Conservation (phyloP, 2,797 vertebrate genomes). For the Gila robusta region DNA sequence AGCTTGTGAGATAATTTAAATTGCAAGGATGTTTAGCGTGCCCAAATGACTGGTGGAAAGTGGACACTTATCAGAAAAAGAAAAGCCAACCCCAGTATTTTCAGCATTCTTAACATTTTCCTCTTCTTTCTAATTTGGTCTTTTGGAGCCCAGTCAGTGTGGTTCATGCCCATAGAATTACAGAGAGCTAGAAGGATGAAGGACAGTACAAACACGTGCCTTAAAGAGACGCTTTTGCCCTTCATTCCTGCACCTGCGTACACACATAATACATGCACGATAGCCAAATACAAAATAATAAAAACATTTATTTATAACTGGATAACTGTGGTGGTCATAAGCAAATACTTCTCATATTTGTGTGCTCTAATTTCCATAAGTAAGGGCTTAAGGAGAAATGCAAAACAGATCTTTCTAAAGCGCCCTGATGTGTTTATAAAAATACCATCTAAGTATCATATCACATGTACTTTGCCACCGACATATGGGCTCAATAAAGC, state of each 20-base stretch:
- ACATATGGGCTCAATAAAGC: slow-evolving; percentile 55
- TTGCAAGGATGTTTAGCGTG: slow-evolving; percentile 65
- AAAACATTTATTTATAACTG: slow-evolving; percentile 7
- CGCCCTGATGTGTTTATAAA: slow-evolving; percentile 42
- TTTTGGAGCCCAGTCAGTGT: slow-evolving; percentile 70
- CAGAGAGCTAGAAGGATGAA: slow-evolving; percentile 68
- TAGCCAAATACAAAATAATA: slow-evolving; percentile 35
- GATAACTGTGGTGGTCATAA: slow-evolving; percentile 43
- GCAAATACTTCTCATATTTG: slow-evolving; percentile 37
- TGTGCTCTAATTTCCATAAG: slow-evolving; percentile 13
- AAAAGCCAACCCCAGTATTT: slow-evolving; percentile 72
- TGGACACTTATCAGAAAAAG: slow-evolving; percentile 74
- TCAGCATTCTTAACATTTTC: slow-evolving; percentile 77
- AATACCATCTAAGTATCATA: slow-evolving; percentile 44
- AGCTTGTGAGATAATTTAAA: slow-evolving; percentile 58
- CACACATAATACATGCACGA: slow-evolving; percentile 19
- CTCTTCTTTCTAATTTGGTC: slow-evolving; percentile 68
- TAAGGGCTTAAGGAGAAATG: slow-evolving; percentile 30
- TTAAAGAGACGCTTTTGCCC: slow-evolving; percentile 48
- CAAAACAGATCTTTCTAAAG: slow-evolving; percentile 26
- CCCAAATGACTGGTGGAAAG: slow-evolving; percentile 68
- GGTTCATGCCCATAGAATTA: slow-evolving; percentile 67
- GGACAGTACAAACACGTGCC: slow-evolving; percentile 59
- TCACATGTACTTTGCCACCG: slow-evolving; percentile 35
- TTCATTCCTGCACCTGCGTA: slow-evolving; percentile 40